Evolutionary conservation across 2,888 invertebrate genomes (phyloP), one percentile per base, ranked within the genome.

Genomic region (Hydroisotoma schaefferi): DNA sequence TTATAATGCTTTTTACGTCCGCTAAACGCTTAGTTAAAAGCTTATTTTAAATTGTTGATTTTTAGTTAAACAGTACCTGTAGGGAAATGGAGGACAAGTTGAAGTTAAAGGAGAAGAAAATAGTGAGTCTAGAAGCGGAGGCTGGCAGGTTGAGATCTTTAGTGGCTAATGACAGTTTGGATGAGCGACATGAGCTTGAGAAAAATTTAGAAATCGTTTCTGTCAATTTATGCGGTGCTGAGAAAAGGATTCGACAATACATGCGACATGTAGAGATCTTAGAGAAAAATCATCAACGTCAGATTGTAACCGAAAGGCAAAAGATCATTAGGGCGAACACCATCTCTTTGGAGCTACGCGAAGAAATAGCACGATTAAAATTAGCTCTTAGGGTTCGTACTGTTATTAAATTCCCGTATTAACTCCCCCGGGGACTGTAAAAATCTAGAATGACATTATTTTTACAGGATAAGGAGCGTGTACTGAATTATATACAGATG

Each of bases 251-350:
- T n/a, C 20, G 49, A 37, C 62, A 68, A 28, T 57, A 61, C 26
- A 60, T 62, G 56, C 53, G 66, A 22, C 63, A 69, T 51, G 49
- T 65, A 20, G 64, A 69, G 38, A 61, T 69, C 25, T 43, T 69
- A 23, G 63, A 67, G n/a, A 67, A 65, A 28, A 67, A 65, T 60
- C 62, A 69, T 26, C 27, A 40, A 40, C 67, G 65, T 54, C 65
- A 68, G 44, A 44, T 68, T 10, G 56, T 53, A 26, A 59, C 60
- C 25, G 64, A 67, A 38, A 58, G 61, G 25, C 55, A 51, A 28
- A 67, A 67, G 37, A 44, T 59, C 5, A 57, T 60, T 15, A 55
- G 48, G 38, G 54, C 55, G n/a, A 67, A 63, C 37, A 65, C 60
- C 12, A 57, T 58, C 26, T 26, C 62, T 10, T 58, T 58, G 48